These are phyloP conservation scores for Calcarius lapponicus DNA, from an alignment of 2,797 vertebrate species.

Conservation along the genomic window DNA sequence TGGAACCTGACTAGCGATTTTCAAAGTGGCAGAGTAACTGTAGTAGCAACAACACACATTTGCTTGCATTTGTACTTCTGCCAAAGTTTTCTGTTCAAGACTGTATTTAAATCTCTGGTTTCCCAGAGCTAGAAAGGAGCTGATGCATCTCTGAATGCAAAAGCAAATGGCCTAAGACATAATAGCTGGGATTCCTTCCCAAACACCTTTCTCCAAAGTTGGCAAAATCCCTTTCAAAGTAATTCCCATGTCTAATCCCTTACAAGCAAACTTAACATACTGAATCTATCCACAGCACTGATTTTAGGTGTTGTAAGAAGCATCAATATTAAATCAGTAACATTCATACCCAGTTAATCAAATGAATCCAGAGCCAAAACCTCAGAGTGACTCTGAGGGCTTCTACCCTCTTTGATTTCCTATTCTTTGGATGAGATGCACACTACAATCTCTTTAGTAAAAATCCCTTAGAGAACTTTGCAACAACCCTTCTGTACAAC, in stretches of 20 bases:
- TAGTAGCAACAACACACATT: not conserved
- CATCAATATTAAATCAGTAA: constrained; percentile 20
- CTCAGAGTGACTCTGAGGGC: constrained; percentile 15
- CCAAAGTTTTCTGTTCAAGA: not conserved
- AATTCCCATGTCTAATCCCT: not conserved
- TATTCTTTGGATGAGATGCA: not conserved
- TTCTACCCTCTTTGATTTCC: constrained; percentile 28
- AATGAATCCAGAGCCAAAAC: constrained; percentile 43
- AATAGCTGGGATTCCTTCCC: not conserved
- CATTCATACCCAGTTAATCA: constrained; percentile 19
- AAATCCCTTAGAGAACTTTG: constrained; percentile 46
- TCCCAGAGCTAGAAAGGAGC: not conserved
- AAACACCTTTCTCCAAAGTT: not conserved
- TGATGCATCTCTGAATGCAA: not conserved
- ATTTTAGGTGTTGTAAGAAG: not conserved
- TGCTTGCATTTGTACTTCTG: constrained; percentile 7
- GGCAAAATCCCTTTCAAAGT: not conserved
- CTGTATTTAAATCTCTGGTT: not conserved
- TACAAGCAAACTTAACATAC: not conserved
- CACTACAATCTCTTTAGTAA: not conserved
- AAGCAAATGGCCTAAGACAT: not conserved
- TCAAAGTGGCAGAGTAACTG: constrained; percentile 10
- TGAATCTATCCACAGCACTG: not conserved
- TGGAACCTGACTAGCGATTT: constrained; percentile 36
- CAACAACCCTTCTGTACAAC: not conserved